Evolutionary conservation across 2,888 invertebrate genomes (phyloP).

Genomic region (Deroplatys truncata): DNA sequence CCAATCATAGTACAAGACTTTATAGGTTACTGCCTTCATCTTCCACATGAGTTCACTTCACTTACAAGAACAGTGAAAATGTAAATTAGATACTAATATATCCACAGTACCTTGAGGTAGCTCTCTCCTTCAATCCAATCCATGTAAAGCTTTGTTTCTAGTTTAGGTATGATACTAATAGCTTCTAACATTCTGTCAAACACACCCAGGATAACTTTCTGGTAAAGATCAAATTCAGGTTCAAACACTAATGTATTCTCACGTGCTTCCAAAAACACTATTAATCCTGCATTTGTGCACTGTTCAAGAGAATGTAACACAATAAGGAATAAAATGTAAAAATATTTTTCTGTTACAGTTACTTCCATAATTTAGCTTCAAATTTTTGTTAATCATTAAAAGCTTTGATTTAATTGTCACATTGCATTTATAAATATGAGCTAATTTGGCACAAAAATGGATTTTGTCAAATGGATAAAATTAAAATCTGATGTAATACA

Average conservation of each 20-base stretch:
- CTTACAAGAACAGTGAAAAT: not conserved
- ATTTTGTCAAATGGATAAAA: too few relatives aligned
- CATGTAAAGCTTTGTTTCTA: slow-evolving; percentile 75
- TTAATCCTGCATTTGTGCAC: slow-evolving; percentile 67
- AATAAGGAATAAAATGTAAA: not conserved
- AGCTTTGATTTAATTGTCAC: too few relatives aligned
- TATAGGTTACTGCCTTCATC: too few relatives aligned
- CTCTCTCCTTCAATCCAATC: slow-evolving; percentile 49
- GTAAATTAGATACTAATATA: not conserved
- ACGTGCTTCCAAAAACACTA: slow-evolving; percentile 55
- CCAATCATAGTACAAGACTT: too few relatives aligned
- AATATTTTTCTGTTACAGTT: too few relatives aligned
- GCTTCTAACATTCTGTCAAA: slow-evolving; percentile 73
- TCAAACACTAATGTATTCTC: slow-evolving; percentile 64
- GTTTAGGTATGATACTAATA: slow-evolving; percentile 65
- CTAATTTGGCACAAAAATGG: too few relatives aligned
- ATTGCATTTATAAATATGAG: too few relatives aligned
- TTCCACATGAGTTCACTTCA: not conserved
- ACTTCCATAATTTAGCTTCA: too few relatives aligned
- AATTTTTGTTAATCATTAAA: too few relatives aligned
- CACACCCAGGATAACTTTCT: slow-evolving; percentile 62
- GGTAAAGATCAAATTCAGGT: slow-evolving; percentile 71
- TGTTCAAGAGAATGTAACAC: slow-evolving; percentile 38
- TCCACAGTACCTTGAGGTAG: slow-evolving; percentile 32
- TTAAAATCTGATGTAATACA: too few relatives aligned